Evolutionary conservation across 2,113 vertebrate species (phyloP).

Genomic region (Rutilus rutilus): DNA sequence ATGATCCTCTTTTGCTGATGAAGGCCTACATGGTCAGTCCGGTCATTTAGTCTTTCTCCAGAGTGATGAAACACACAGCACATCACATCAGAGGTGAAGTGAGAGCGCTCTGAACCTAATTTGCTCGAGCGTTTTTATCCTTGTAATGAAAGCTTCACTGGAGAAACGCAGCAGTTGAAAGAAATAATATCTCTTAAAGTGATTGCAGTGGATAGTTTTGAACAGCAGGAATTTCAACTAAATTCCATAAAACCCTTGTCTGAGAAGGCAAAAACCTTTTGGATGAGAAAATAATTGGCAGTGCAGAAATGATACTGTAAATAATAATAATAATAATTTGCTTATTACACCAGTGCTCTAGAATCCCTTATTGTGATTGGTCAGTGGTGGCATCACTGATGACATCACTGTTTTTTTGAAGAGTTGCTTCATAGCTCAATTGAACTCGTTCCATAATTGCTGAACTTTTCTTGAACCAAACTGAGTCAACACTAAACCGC

Average conservation of each 20-base stretch:
- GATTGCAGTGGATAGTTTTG: constrained; percentile 6
- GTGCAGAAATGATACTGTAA: neutral
- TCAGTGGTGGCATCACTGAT: too few species aligned
- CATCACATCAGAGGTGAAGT: constrained; percentile 6
- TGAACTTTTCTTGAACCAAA: too few species aligned
- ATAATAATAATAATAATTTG: neutral
- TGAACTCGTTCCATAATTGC: too few species aligned
- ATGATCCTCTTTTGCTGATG: constrained; percentile 22
- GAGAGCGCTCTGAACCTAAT: constrained; percentile 1
- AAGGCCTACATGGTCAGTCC: constrained; percentile 12
- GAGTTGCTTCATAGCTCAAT: too few species aligned
- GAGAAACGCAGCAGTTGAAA: neutral
- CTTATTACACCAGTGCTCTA: too few species aligned
- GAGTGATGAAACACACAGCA: neutral
- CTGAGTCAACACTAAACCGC: too few species aligned
- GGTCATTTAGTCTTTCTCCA: neutral
- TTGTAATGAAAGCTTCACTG: constrained; percentile 11
- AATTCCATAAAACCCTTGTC: neutral
- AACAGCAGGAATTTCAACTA: constrained; percentile 8
- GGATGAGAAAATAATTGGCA: neutral
- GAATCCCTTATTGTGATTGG: too few species aligned
- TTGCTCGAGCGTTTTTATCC: constrained; percentile 20
- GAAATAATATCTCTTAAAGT: constrained; percentile 8
- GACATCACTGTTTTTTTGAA: too few species aligned
- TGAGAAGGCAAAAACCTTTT: neutral